Conservation (phyloP, 2,113 vertebrate genomes). For the Lasiurus borealis region DNA sequence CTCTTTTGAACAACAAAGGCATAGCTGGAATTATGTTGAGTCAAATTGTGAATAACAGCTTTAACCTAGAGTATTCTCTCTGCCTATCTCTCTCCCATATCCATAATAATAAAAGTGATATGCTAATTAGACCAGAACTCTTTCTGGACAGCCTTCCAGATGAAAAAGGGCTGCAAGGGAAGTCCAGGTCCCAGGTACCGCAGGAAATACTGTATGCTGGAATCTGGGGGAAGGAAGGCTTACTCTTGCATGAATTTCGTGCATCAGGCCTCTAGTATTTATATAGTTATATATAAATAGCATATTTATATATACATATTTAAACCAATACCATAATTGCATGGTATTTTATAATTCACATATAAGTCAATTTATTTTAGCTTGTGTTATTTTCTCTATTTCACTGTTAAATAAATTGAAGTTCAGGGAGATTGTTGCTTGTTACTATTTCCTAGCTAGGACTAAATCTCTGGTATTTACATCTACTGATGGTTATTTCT, state of each 20-base stretch:
- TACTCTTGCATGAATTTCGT: too few species aligned
- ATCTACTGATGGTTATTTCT: neutral
- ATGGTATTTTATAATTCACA: neutral
- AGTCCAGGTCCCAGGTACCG: too few species aligned
- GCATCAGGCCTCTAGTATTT: too few species aligned
- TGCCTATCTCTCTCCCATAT: neutral
- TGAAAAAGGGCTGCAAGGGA: too few species aligned
- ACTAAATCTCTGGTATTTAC: neutral
- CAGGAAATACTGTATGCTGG: too few species aligned
- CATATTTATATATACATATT: neutral
- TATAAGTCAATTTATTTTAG: conserved; percentile 28
- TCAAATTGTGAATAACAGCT: neutral
- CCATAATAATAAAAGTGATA: too few species aligned
- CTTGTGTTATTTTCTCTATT: conserved; percentile 31
- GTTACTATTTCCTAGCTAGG: neutral
- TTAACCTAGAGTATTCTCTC: neutral
- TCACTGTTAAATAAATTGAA: neutral
- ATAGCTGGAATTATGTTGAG: conserved; percentile 29
- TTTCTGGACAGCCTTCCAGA: too few species aligned
- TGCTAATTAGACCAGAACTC: too few species aligned
- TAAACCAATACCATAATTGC: neutral
- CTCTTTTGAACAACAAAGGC: conserved; percentile 10
- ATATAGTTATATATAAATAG: neutral
- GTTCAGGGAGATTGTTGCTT: neutral
- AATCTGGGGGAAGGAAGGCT: too few species aligned